Percentiles rank a stretch among this genome's conserved stretches.
Conservation (phyloP, 1,140 invertebrate species). For the Berghia stephanieae region DNA sequence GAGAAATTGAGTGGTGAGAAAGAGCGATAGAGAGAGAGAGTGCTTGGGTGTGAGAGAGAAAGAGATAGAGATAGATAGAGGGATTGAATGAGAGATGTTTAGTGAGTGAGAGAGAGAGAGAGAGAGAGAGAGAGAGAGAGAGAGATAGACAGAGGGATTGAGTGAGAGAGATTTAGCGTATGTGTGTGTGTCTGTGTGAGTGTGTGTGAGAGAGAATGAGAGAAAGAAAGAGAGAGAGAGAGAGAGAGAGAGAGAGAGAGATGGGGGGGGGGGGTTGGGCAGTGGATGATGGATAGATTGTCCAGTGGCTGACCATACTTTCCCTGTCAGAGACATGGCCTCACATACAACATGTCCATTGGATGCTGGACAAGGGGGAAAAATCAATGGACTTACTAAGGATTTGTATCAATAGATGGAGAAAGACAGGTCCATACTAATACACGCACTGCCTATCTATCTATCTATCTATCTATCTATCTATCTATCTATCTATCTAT, state of each 20-base stretch:
- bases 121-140: too few relatives aligned
- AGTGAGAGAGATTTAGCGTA: not conserved
- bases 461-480: too few relatives aligned
- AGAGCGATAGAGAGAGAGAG: not conserved
- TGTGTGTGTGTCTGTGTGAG: not conserved
- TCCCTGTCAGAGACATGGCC: too few relatives aligned
- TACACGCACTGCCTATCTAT: too few relatives aligned
- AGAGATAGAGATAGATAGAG: not conserved
- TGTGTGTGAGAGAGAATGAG: not conserved
- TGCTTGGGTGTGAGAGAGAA: not conserved
- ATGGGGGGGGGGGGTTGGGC: not conserved
- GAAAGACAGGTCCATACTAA: too few relatives aligned
- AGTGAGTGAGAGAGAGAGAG: not conserved
- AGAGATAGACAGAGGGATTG: too few relatives aligned
- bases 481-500: too few relatives aligned
- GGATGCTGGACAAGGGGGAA: too few relatives aligned
- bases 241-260: conserved; percentile 14
- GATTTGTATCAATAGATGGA: too few relatives aligned
- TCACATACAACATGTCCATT: too few relatives aligned
- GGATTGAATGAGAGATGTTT: not conserved
- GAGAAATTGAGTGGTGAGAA: not conserved
- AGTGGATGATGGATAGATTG: not conserved
- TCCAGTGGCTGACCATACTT: too few relatives aligned
- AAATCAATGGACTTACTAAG: too few relatives aligned
- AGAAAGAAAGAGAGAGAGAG: not conserved